Conservation (phyloP, 2,113 vertebrate genomes). For the Oenanthe oenanthe region DNA sequence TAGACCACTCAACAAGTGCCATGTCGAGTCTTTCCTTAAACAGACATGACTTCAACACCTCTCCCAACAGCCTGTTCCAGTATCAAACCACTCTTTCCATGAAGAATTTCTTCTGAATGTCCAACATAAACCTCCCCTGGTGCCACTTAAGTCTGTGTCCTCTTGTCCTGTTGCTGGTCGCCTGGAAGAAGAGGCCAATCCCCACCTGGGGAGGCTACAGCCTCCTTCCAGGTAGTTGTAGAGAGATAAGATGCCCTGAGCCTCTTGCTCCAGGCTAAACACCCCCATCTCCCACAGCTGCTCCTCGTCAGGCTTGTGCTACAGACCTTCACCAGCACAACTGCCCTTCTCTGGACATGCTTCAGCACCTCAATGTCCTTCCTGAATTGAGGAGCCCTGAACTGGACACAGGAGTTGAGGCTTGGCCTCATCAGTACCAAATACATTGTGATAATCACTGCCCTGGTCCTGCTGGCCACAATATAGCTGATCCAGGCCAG, state of each 20-base stretch:
- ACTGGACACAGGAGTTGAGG: neutral
- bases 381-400: neutral
- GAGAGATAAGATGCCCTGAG: neutral
- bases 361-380: neutral
- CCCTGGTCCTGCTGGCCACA: neutral
- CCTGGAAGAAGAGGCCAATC: neutral
- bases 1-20: no score
- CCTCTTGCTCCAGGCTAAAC: neutral
- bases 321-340: neutral
- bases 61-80: fast-evolving
- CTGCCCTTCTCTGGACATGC: fast-evolving
- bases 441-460: neutral
- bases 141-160: neutral
- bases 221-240: neutral
- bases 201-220: neutral
- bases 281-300: neutral
- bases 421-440: neutral
- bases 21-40: neutral
- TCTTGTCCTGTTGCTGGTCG: neutral
- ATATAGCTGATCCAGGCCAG: neutral
- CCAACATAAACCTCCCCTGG: neutral
- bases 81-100: neutral
- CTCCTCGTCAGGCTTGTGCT: neutral
- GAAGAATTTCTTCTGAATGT: neutral
- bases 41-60: neutral